These are phyloP conservation scores for Lepidostoma basale DNA, from an alignment of 1,140 invertebrate species.

Conservation along the genomic window DNA sequence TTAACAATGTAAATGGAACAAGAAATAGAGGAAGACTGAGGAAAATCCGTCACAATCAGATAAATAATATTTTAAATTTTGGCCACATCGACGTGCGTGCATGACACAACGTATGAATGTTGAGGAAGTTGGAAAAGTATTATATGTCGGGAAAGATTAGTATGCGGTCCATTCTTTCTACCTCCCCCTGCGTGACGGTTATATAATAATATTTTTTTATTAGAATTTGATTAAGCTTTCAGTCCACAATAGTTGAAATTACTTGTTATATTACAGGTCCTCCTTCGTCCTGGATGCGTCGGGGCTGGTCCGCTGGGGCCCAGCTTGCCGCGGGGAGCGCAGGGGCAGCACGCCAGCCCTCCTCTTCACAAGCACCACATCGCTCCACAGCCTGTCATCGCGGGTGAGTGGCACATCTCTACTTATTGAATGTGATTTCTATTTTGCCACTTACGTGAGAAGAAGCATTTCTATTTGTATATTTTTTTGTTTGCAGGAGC, in stretches of 20 bases:
- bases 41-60: too few relatives aligned
- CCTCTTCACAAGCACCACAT: slow-evolving; percentile 61
- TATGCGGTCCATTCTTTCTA: too few relatives aligned
- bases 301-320: slow-evolving; percentile 45
- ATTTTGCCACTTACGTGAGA: not conserved
- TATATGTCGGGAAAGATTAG: too few relatives aligned
- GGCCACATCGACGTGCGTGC: too few relatives aligned
- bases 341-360: slow-evolving; percentile 57
- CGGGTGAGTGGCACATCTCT: slow-evolving; percentile 49
- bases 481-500: slow-evolving; percentile 45
- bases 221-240: not conserved
- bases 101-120: too few relatives aligned
- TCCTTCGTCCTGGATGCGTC: slow-evolving; percentile 52
- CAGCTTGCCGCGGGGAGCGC: slow-evolving; percentile 41
- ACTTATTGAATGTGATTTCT: slow-evolving; percentile 14
- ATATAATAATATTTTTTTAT: not conserved
- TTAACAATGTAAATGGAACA: too few relatives aligned
- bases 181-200: too few relatives aligned
- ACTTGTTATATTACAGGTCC: slow-evolving; percentile 23
- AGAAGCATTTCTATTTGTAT: not conserved
- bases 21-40: too few relatives aligned
- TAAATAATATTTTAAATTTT: too few relatives aligned
- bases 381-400: slow-evolving; percentile 56
- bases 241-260: not conserved
- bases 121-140: too few relatives aligned